phyloP scores from a whole-genome alignment of 2,888 invertebrate species.

The Schizaphis graminum region DNA sequence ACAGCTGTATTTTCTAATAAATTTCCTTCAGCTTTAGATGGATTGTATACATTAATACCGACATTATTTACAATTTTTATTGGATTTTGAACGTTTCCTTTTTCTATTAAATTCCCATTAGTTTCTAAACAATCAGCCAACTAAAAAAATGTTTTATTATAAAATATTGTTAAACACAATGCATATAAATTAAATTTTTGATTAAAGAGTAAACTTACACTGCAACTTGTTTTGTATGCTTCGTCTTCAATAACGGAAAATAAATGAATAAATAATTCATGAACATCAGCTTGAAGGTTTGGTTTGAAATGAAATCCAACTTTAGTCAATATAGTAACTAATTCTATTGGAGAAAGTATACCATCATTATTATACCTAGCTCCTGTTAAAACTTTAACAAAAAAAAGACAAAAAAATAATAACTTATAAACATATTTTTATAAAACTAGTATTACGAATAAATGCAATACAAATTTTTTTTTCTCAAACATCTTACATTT shows the following conservation, averaged over 20 bases:
- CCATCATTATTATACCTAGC: slow-evolving; percentile 69
- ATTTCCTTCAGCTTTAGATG: slow-evolving; percentile 6
- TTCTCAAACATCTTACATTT: slow-evolving; percentile 74
- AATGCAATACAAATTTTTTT: not conserved
- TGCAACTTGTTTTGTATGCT: slow-evolving; percentile 69
- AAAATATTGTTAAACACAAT: not conserved
- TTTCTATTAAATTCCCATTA: slow-evolving; percentile 36
- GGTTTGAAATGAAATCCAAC: slow-evolving; percentile 87
- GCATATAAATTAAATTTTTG: not conserved
- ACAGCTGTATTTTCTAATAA: not conserved
- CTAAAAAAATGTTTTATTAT: slow-evolving; percentile 13
- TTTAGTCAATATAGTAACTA: slow-evolving; percentile 81
- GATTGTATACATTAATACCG: not conserved
- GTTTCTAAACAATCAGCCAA: slow-evolving; percentile 62
- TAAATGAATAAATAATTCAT: slow-evolving; percentile 91
- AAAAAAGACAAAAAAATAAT: slow-evolving; percentile 69
- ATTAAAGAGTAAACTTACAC: slow-evolving; percentile 50
- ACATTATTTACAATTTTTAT: slow-evolving; percentile 23
- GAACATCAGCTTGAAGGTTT: slow-evolving; percentile 92
- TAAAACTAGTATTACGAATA: not conserved
- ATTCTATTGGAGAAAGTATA: slow-evolving; percentile 77
- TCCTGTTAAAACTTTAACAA: slow-evolving; percentile 78
- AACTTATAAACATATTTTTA: slow-evolving; percentile 58
- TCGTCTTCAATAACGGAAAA: slow-evolving; percentile 93
- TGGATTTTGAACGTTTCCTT: slow-evolving; percentile 5